Evolutionary conservation across 1,140 invertebrate genomes (phyloP), one percentile per base, ranked within the genome.

Genomic region (Amyelois transitella): DNA sequence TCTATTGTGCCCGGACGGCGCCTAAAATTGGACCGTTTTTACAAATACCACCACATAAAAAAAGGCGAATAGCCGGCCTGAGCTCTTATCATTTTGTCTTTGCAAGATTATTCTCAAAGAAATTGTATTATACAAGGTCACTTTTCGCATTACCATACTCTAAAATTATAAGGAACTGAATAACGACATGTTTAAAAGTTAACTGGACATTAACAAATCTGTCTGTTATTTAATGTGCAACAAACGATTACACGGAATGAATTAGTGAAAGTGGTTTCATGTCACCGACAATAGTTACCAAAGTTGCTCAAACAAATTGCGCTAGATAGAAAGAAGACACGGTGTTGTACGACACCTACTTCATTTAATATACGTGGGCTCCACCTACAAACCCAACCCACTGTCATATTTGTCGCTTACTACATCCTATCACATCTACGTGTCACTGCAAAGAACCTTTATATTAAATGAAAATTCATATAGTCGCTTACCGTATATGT

Each of bases 401-500:
- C 81, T 72, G 63, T 59, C 64, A 64, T 78, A 77, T 75, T 78
- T 79, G 81, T 81, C 58, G 61, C 66, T 74, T 69, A 77, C 73
- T 75, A 67, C 66, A 69, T 65, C 68, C 79, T 77, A 71, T n/a
- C n/a, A n/a, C n/a, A n/a, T 77, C 75, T 81, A 83, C 82, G 75
- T 81, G 75, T 76, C 79, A 76, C 74, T 53, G 64, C 68, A 66
- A 66, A 62, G 69, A 64, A 67, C 58, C 69, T 69, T 73, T 64
- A 56, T 58, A 52, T 51, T 69, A 57, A 70, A 71, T 61, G 55
- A 72, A 80, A 72, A 69, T 66, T 60, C 51, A 56, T 69, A 70
- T 78, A 71, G 69, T 77, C 69, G 72, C 81, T 77, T 65, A 85
- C 79, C 77, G 76, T 74, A 71, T 72, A 77, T 62, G 69, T 58